Conservation (phyloP, 2,113 vertebrate genomes). For the Dipodomys stephensi region DNA sequence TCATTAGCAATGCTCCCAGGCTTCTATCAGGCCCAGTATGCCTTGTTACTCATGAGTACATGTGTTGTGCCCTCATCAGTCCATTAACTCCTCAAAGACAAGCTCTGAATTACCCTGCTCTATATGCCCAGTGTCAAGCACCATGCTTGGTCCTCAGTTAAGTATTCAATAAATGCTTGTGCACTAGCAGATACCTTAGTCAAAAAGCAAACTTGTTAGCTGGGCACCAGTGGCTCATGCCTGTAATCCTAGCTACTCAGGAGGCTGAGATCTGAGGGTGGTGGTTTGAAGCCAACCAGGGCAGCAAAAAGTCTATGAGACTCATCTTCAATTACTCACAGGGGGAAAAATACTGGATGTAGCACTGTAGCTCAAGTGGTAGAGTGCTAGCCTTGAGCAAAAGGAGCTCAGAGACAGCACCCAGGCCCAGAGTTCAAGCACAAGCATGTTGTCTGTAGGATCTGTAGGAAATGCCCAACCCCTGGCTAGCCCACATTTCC, state of each 20-base stretch:
- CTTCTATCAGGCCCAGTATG: too few relatives aligned
- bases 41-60: neutral
- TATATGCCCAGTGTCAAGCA: neutral
- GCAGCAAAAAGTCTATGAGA: too few relatives aligned
- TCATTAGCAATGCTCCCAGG: neutral
- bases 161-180: neutral
- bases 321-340: too few relatives aligned
- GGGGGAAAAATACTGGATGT: too few relatives aligned
- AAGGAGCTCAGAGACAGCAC: too few relatives aligned
- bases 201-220: neutral
- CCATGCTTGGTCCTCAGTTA: neutral
- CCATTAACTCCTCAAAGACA: neutral
- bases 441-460: neutral
- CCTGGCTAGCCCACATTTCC: too few relatives aligned
- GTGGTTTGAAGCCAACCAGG: too few relatives aligned
- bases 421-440: too few relatives aligned
- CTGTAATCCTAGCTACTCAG: too few relatives aligned
- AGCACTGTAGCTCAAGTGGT: too few relatives aligned
- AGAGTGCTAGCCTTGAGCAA: too few relatives aligned
- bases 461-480: neutral
- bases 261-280: too few relatives aligned
- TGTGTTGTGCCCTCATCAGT: neutral
- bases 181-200: neutral
- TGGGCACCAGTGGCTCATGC: neutral
- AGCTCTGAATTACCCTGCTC: neutral